phyloP scores from a whole-genome alignment of 1,140 invertebrate species.

The Protaetia brevitarsis region DNA sequence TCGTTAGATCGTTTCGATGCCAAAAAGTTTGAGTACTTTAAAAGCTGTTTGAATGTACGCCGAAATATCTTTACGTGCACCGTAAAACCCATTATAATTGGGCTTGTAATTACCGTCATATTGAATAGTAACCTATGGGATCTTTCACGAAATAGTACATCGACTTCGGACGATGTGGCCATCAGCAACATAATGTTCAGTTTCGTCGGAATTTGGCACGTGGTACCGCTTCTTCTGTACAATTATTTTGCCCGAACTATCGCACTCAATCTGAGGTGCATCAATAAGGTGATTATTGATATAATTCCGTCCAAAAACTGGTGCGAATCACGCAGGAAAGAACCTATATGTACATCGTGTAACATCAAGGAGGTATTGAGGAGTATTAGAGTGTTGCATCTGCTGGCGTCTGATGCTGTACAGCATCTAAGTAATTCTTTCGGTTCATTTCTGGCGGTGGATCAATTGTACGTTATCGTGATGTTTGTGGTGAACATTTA shows the following conservation, averaged over 20 bases:
- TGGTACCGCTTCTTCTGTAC: constrained; percentile 3
- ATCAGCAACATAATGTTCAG: not conserved
- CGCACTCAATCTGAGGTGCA: not conserved
- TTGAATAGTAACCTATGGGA: not conserved
- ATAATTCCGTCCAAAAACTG: constrained; percentile 1
- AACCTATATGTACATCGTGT: not conserved
- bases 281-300: not conserved
- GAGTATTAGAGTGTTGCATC: not conserved
- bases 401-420: not conserved
- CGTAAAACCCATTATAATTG: not conserved
- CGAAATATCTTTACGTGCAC: not conserved
- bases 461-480: constrained; percentile 9
- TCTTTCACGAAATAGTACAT: not conserved
- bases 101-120: not conserved
- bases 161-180: not conserved
- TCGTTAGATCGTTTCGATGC: constrained; percentile 1
- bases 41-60: not conserved
- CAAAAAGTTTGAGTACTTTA: not conserved
- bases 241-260: not conserved
- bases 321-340: not conserved
- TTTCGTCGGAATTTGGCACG: constrained; percentile 3
- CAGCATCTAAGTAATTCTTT: constrained; percentile 3
- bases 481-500: constrained; percentile 9
- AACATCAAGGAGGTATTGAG: not conserved
- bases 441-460: constrained; percentile 9